Conservation (phyloP, 2,888 invertebrate genomes). For the Quadroppia sp. region DNA sequence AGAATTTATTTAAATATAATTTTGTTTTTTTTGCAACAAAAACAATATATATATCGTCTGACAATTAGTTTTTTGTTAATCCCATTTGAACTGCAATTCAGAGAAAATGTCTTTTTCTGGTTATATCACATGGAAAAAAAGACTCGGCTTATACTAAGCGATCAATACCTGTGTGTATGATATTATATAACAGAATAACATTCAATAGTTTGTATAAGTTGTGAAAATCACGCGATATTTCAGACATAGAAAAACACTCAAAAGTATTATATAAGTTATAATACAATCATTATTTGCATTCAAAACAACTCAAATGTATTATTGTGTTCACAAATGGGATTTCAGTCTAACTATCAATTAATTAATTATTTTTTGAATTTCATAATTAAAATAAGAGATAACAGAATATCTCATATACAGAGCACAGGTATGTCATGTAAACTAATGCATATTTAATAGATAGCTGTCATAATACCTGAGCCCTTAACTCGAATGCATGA, state of each 20-base stretch:
- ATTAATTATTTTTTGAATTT: not conserved
- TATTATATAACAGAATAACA: too few relatives aligned
- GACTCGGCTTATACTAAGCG: not conserved
- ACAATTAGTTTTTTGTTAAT: conserved; percentile 30
- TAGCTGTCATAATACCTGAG: not conserved
- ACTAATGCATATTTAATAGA: conserved; percentile 16
- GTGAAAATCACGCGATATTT: not conserved
- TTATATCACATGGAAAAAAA: not conserved
- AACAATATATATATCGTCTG: not conserved
- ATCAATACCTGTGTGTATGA: too few relatives aligned
- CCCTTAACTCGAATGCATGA: too few relatives aligned
- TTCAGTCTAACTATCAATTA: not conserved
- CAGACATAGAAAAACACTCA: not conserved
- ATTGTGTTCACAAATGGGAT: not conserved
- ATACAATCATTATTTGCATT: too few relatives aligned
- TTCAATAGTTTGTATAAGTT: not conserved
- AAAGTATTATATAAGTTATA: too few relatives aligned
- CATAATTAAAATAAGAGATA: conserved; percentile 17
- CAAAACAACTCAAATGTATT: not conserved
- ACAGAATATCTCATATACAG: conserved; percentile 7
- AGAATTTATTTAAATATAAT: too few relatives aligned
- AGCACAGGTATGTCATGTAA: not conserved
- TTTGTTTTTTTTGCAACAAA: too few relatives aligned
- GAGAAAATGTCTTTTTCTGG: not conserved
- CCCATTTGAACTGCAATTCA: not conserved